A percentile compares a stretch with the other conserved stretches of the same genome.
Conservation (phyloP, 2,888 invertebrate species). For the Lordiphosa fenestrarum region DNA sequence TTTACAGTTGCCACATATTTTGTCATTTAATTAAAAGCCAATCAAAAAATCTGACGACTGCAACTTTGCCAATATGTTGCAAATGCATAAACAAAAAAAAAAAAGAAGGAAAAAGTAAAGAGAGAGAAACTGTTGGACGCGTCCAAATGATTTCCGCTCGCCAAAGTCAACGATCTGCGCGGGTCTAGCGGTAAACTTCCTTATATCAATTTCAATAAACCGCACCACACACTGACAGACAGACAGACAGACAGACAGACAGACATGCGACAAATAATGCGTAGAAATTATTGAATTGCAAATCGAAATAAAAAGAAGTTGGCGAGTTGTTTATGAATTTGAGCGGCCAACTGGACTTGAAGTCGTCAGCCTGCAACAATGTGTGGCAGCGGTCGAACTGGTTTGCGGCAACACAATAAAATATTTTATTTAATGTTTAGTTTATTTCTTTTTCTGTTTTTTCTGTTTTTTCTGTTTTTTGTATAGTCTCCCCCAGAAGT, state of each 20-base stretch:
- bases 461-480: conserved; percentile 16
- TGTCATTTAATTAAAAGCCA: conserved; percentile 71
- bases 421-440: conserved; percentile 76
- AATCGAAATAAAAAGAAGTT: conserved; percentile 64
- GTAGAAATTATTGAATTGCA: conserved; percentile 71
- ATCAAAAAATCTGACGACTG: conserved; percentile 60
- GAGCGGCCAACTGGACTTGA: conserved; percentile 45
- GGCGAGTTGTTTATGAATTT: conserved; percentile 67
- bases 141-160: conserved; percentile 61
- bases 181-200: conserved; percentile 63
- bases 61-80: conserved; percentile 24
- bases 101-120: background rate
- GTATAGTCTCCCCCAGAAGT: conserved; percentile 52
- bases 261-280: conserved; percentile 57
- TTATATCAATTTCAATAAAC: conserved; percentile 72
- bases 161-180: conserved; percentile 52
- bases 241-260: no score
- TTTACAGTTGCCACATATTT: conserved; percentile 65
- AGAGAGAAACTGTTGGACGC: conserved; percentile 32
- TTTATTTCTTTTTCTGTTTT: conserved; percentile 44
- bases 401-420: conserved; percentile 66
- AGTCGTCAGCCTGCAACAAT: conserved; percentile 51
- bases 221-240: no score
- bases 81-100: conserved; percentile 34
- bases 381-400: conserved; percentile 58